These are phyloP conservation scores for Lamellibrachia satsuma DNA, from an alignment of 2,888 invertebrate species.

Conservation along the genomic window DNA sequence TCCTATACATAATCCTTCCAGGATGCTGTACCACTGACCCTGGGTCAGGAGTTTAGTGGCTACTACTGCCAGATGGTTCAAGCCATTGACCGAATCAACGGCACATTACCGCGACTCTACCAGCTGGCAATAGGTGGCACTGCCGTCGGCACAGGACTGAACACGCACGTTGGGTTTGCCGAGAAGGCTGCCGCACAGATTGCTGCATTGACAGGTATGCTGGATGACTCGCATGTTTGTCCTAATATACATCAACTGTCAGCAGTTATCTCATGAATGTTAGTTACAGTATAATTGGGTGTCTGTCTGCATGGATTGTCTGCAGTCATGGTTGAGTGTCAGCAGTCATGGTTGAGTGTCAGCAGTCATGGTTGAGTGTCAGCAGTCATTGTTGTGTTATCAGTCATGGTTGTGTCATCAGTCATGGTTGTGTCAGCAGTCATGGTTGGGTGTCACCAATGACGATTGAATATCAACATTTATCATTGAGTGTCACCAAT, in stretches of 20 bases:
- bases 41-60: constrained; percentile 97
- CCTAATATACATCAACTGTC: background rate
- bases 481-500: background rate
- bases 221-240: background rate
- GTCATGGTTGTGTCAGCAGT: background rate
- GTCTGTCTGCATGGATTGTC: no score
- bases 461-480: background rate
- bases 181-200: constrained; percentile 90
- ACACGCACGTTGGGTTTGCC: constrained; percentile 93
- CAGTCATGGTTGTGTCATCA: no score
- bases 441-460: constrained; percentile 4
- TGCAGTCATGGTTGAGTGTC: no score
- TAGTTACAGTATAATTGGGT: no score
- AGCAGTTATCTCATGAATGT: background rate
- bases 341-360: no score
- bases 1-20: constrained; percentile 68
- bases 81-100: constrained; percentile 83
- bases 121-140: constrained; percentile 87
- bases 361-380: no score
- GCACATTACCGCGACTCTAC: constrained; percentile 85
- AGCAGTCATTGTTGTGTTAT: no score
- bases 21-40: constrained; percentile 93
- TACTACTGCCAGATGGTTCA: constrained; percentile 87
- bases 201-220: constrained; percentile 76
- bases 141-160: constrained; percentile 97